Percentiles rank a stretch among this genome's conserved stretches.
Conservation (phyloP, 2,888 invertebrate species). For the Apodemia hepburni region DNA sequence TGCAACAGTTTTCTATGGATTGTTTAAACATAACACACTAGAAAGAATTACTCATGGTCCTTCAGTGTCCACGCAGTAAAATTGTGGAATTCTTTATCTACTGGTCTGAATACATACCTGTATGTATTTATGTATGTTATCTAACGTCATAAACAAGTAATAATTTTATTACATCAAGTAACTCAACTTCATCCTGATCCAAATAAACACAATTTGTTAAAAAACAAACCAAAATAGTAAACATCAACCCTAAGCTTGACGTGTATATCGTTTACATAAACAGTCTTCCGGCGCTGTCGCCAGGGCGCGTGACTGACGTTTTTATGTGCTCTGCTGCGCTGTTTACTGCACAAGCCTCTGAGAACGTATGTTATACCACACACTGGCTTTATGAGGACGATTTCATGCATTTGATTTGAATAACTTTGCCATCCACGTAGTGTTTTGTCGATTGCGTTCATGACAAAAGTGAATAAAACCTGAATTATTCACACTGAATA, state of each 20-base stretch:
- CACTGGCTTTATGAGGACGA: slow-evolving; percentile 12
- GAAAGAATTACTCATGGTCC: too few species aligned
- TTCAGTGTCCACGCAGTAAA: too few species aligned
- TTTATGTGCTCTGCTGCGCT: slow-evolving; percentile 13
- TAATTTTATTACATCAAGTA: too few species aligned
- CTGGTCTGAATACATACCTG: too few species aligned
- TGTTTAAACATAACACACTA: too few species aligned
- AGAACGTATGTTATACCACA: slow-evolving; percentile 12
- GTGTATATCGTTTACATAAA: slow-evolving; percentile 7
- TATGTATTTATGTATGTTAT: too few species aligned
- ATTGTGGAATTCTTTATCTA: too few species aligned
- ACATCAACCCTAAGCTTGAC: not conserved
- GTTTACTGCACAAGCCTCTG: not conserved
- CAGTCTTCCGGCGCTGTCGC: slow-evolving; percentile 9
- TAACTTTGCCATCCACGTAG: not conserved
- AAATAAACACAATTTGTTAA: too few species aligned
- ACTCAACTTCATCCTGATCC: too few species aligned
- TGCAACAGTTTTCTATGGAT: too few species aligned
- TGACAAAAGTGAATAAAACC: slow-evolving; percentile 4
- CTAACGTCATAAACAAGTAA: too few species aligned
- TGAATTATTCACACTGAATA: not conserved
- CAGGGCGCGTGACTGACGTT: slow-evolving; percentile 14
- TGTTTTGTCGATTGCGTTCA: slow-evolving; percentile 7
- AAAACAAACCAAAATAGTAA: not conserved
- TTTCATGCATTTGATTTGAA: slow-evolving; percentile 11